Evolutionary conservation across 2,797 vertebrate species (phyloP), one percentile per base, ranked within the genome.

Genomic region (Anniella stebbinsi): DNA sequence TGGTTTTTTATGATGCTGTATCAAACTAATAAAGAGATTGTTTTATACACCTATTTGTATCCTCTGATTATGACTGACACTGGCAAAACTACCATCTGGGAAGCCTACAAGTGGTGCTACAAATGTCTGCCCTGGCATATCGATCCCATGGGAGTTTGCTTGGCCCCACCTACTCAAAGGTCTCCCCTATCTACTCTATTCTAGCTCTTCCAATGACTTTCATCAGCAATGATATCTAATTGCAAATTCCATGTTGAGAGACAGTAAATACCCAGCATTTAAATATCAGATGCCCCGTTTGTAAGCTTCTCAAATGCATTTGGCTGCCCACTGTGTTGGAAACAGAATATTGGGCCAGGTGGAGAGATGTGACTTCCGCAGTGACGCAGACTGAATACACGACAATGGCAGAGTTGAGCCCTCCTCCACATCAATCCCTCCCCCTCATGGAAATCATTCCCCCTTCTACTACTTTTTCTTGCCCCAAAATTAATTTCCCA

Each of bases 11-110:
- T 91, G 5, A 77, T 93, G 94, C 93, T 89, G 30, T 93, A 92
- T 87, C 86, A 91, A 96, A 93, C 80, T 87, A 96, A 96, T 95
- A 96, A 96, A 95, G 91, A 92, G 30, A 91, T 63, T 85, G 88
- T 93, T 96, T 96, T 95, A 84, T 95, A 95, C 72, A 80, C 45
- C 88, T 36, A 1, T 81, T 86, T 91, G 41, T 93, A 1, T 91
- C 88, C 75, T 73, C 91, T 85, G 60, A 45, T 76, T 72, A 33
- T 60, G 15, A 0, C 63, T 94, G 92, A 85, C 38, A n/a, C 2
- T 72, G 48, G 80, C 57, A 70, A 77, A 90, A 77, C 23, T 54
- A 41, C n/a, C 10, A 38, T 88, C 78, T 72, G 33, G 17, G 17
- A 36, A 72, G 36, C 10, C 38, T 72, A 92, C 15, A 0, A 77